Evolutionary conservation across 1,140 invertebrate species (phyloP).

Genomic region (Nephila pilipes): DNA sequence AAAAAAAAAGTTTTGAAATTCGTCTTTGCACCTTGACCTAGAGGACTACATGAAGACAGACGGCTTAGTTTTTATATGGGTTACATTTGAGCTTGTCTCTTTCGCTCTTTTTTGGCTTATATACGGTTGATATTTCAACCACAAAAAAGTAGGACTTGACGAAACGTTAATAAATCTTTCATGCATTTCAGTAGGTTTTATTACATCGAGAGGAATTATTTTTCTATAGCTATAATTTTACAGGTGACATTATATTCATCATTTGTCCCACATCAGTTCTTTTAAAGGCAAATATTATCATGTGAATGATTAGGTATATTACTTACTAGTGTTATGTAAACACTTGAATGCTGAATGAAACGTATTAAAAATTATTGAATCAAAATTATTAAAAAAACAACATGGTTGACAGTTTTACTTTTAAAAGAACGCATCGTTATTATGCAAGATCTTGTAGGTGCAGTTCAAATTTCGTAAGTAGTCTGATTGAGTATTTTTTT

Average conservation of each 20-base stretch:
- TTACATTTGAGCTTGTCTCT: not conserved
- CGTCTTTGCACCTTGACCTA: constrained; percentile 25
- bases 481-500: no score
- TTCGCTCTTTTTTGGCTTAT: not conserved
- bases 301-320: not conserved
- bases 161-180: not conserved
- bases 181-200: not conserved
- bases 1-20: constrained; percentile 10
- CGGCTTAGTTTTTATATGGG: not conserved
- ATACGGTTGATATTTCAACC: not conserved
- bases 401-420: no score
- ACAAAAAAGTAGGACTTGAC: constrained; percentile 5
- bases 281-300: not conserved
- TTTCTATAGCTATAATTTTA: not conserved
- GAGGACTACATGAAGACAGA: not conserved
- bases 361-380: no score
- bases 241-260: not conserved
- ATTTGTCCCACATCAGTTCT: not conserved
- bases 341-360: no score
- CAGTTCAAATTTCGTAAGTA: no score
- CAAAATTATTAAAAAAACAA: no score
- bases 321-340: no score
- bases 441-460: no score
- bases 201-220: not conserved
- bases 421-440: no score